Evolutionary conservation across 1,140 invertebrate genomes (phyloP).

Genomic region (Magallana gigas): DNA sequence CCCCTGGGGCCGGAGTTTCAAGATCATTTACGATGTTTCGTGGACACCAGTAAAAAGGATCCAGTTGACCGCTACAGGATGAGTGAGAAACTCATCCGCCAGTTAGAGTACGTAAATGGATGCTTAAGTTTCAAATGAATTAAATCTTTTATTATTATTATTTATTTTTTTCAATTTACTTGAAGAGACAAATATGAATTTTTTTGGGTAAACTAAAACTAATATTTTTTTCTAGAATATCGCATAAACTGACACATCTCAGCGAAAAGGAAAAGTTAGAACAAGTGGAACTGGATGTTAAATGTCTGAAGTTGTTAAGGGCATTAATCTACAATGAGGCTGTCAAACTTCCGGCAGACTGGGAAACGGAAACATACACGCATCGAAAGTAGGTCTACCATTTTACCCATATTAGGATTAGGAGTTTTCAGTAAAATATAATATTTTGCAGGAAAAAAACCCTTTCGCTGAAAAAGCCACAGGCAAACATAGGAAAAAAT

Average conservation of each 20-base stretch:
- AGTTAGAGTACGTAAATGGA: conserved; percentile 65
- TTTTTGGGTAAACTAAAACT: too few species aligned
- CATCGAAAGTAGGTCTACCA: conserved; percentile 54
- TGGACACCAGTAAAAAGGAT: conserved; percentile 54
- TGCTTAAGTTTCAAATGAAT: too few species aligned
- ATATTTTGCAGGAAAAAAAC: too few species aligned
- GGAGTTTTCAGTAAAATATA: too few species aligned
- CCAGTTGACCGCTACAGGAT: conserved; percentile 57
- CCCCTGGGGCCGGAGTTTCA: conserved; percentile 71
- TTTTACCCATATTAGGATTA: too few species aligned
- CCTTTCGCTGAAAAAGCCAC: too few species aligned
- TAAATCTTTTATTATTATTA: too few species aligned
- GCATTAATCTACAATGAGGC: conserved; percentile 75
- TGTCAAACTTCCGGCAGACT: conserved; percentile 70
- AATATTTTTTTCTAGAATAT: conserved; percentile 57
- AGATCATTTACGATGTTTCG: conserved; percentile 63
- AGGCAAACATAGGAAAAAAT: neutral
- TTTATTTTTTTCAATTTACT: too few species aligned
- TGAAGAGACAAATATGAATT: too few species aligned
- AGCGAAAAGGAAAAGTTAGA: conserved; percentile 68
- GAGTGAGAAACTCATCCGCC: conserved; percentile 68
- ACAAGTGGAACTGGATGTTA: conserved; percentile 74
- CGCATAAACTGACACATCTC: conserved; percentile 55
- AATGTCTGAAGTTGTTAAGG: conserved; percentile 72
- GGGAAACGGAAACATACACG: conserved; percentile 61